Evolutionary conservation across 2,888 invertebrate genomes (phyloP).

Genomic region (Argyra leucocephala): DNA sequence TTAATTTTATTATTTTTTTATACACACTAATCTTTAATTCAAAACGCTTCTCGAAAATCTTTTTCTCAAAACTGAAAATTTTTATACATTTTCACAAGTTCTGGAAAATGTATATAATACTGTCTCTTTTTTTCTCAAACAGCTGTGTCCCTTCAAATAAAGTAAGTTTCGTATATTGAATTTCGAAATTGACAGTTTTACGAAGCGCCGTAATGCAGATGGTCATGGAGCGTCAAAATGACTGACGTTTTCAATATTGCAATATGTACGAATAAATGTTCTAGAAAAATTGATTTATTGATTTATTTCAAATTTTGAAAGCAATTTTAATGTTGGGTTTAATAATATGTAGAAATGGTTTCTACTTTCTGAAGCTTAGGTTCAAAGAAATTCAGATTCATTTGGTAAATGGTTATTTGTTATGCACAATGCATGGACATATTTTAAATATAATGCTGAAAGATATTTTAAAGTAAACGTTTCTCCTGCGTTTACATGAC

Average conservation of each 20-base stretch:
- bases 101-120: neutral
- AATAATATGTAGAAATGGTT: too few species aligned
- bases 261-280: too few species aligned
- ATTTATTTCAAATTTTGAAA: too few species aligned
- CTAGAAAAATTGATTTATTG: too few species aligned
- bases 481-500: too few species aligned
- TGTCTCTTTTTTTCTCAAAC: neutral
- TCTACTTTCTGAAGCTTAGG: too few species aligned
- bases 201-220: neutral
- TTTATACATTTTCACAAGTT: neutral
- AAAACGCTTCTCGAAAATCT: slow-evolving; percentile 3
- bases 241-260: neutral
- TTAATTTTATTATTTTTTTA: neutral
- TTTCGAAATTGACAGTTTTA: neutral
- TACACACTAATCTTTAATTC: neutral
- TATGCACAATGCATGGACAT: too few species aligned
- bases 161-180: neutral
- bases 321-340: too few species aligned
- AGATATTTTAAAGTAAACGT: too few species aligned
- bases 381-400: too few species aligned
- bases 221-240: neutral
- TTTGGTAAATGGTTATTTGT: too few species aligned
- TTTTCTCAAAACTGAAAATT: slow-evolving; percentile 6
- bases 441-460: too few species aligned
- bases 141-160: neutral